Evolutionary conservation across 2,113 vertebrate species (phyloP), one percentile per base, ranked within the genome.

Genomic region (Gallinago jamesoni): DNA sequence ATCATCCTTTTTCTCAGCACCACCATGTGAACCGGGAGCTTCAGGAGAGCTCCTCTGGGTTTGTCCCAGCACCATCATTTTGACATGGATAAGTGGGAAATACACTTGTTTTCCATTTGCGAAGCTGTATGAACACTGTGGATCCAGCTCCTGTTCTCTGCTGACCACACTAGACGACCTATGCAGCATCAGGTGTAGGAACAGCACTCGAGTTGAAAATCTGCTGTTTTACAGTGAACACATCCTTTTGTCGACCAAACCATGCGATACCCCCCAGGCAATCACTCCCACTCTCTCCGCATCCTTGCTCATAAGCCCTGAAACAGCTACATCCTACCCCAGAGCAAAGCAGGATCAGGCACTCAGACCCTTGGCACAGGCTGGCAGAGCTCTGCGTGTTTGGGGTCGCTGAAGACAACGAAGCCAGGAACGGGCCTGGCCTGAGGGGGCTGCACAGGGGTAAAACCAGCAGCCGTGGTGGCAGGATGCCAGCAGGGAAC

Each of bases 201-300:
- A 62, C 43, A 27, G 12, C 0, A 2, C 15, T 24, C 4, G 9
- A 28, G 18, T 6, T 12, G 33, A 33, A 43, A 56, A 19, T 4
- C 63, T 92, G 35, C 50, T 22, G 17, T 25, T 43, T 72, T 6
- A 45, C 20, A 50, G 28, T 1, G 17, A 83, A 17, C 10, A 7
- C 5, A 15, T 17, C 14, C 18, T n/a, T 62, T 62, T 45, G 5
- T 31, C 23, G 63, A 3, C 5, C 22, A 24, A 35, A 16, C 22
- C 3, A 0, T 0, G 8, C 1, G 4, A n/a, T 2, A 53, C 39
- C 5, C n/a, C 4, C 8, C 20, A 15, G 48, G 48, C 13, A 52
- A 41, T 41, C 14, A 1, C 52, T 66, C 21, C 41, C 27, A 4
- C 30, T 53, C 28, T 28, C 70, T 75, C 33, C 15, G 15, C 16